These are phyloP conservation scores for Bettongia penicillata DNA, from an alignment of 2,113 vertebrate species.

Conservation along the genomic window DNA sequence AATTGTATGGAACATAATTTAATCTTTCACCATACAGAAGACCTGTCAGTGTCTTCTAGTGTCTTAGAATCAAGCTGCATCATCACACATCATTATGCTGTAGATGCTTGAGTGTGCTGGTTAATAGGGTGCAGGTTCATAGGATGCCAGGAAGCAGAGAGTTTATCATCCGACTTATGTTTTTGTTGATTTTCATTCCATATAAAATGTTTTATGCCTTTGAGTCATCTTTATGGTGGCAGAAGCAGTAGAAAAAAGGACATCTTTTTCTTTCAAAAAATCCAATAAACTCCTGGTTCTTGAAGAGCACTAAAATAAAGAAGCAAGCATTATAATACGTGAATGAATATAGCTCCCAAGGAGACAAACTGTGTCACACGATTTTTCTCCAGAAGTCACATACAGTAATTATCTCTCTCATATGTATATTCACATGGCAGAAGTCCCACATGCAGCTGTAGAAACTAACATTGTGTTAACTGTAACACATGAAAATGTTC, in stretches of 20 bases:
- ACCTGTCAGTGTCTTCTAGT: neutral
- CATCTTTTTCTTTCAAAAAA: neutral
- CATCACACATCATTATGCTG: neutral
- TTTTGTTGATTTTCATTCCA: neutral
- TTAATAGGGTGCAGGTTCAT: neutral
- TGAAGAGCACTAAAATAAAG: neutral
- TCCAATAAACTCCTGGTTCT: neutral
- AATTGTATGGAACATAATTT: neutral
- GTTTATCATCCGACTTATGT: neutral
- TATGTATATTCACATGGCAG: constrained; percentile 25
- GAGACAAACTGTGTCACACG: neutral
- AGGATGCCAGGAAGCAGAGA: neutral
- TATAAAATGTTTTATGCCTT: neutral
- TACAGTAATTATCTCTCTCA: neutral
- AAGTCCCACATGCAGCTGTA: neutral
- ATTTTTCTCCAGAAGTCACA: neutral
- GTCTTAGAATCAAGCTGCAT: neutral
- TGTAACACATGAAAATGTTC: neutral
- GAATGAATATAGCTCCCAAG: neutral
- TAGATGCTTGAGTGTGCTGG: neutral
- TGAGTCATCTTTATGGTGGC: neutral
- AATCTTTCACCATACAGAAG: neutral
- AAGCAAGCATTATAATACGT: neutral
- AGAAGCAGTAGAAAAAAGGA: neutral
- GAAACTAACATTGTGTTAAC: constrained; percentile 18